Percentiles rank a stretch among this genome's conserved stretches.
phyloP scores from a whole-genome alignment of 2,797 vertebrate species.

The Clarias pachynema region DNA sequence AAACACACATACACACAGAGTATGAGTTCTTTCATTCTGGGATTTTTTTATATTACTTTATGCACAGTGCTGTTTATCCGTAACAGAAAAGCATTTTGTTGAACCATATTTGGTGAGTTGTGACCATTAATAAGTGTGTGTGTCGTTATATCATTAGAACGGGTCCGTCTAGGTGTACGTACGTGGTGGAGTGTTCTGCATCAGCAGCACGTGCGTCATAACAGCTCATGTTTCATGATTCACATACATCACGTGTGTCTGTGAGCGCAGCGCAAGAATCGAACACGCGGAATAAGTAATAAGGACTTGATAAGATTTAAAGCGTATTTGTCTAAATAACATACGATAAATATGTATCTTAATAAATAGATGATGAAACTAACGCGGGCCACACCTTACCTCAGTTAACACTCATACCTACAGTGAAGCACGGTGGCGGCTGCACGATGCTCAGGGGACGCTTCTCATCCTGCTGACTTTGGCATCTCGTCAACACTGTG shows the following conservation, averaged over 20 bases:
- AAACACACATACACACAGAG: conserved; percentile 17
- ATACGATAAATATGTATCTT: background rate
- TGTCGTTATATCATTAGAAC: background rate
- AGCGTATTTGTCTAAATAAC: background rate
- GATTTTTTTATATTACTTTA: background rate
- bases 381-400: background rate
- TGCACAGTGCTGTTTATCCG: background rate
- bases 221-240: background rate
- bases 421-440: background rate
- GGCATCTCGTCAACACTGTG: background rate
- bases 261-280: background rate
- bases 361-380: background rate
- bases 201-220: background rate
- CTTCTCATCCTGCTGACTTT: background rate
- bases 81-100: conserved; percentile 9
- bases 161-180: background rate
- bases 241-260: background rate
- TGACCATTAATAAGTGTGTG: background rate
- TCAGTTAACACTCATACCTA: background rate
- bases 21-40: conserved; percentile 6
- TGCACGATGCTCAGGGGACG: background rate
- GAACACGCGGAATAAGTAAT: no score
- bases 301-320: background rate
- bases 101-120: background rate
- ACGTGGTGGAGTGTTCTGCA: background rate